Base-by-base conservation (phyloP, 2,888 invertebrate genomes). In the Amphipoea lucens region DNA sequence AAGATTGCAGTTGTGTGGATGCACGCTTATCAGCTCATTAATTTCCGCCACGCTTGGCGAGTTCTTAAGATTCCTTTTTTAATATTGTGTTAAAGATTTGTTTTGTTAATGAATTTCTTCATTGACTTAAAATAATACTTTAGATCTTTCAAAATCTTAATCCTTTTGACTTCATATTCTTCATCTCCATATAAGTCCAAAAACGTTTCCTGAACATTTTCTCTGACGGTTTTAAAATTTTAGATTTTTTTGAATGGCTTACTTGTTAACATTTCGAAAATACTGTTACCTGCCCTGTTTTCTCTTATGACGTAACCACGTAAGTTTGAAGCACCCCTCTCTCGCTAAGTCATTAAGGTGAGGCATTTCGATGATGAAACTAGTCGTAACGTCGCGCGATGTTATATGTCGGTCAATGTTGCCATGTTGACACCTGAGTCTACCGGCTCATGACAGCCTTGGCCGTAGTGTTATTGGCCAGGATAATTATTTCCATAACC, bases 351-450 rank as follows among this genome's bases (percentile, higher is more conserved):
- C 84, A 84, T 70, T 77, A 71, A 81, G 76, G 75, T 54, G 68
- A 84, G 81, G 62, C 66, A 76, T 72, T 81, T 78, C 54, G 79
- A 79, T 87, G 88, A 83, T 82, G 88, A 90, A 89, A 89, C 88
- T 74, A 66, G 76, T 60, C n/a, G 71, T 85, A 84, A 83, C 76
- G 51, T 62, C 76, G 80, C 71, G 57, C 84, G 79, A 86, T 83
- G 90, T 74, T 82, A 79, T 92, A 95, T 94, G 92, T 95, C 94
- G 96, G 96, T 96, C 96, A 96, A 96, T 96, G 96, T 92, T 95
- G 93, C 85, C 89, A 88, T 93, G 94, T 94, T 94, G 95, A 93
- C 95, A 95, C 91, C 92, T 77, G 74, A 62, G 71, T 83, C 73
- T 76, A 85, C 78, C 73, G 81, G 79, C 76, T 76, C 81, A 77